Evolutionary conservation across 2,888 invertebrate genomes (phyloP), one percentile per base, ranked within the genome.

Genomic region (Epinotia bilunana): DNA sequence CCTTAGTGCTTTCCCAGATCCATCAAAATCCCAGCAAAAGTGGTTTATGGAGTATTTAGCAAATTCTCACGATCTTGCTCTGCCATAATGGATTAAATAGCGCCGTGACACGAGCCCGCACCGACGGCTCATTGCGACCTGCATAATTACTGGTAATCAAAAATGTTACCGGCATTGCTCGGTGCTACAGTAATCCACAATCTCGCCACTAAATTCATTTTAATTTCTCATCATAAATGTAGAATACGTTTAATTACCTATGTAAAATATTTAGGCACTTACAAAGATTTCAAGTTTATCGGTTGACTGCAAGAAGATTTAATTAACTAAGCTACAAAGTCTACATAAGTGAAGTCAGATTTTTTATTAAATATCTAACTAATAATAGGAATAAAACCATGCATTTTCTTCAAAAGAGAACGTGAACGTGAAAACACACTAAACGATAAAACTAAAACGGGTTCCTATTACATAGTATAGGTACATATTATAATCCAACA

Each of bases 41-140:
- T 23, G 46, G 55, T 57, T 55, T 67, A 55, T 67, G 55, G 55
- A 39, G 23, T 68, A 61, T 73, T 73, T 68, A 73, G 61, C 68
- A 62, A 68, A 13, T 43, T 62, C 75, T 72, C 75, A 62, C 64
- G 71, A 46, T 75, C 75, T 67, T 75, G 75, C 43, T 53, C 65
- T 13, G 33, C 39, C 46, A 33, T 75, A 72, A 75, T 67, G 71
- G 75, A 75, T 75, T 75, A 75, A 39, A 72, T 72, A 75, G 65
- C 67, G 13, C 65, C 63, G 57, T 28, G 58, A 64, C 68, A 63
- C 63, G 57, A 57, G 64, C 63, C 74, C 73, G 58, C 63, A 60
- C 70, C 20, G 39, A 39, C 39, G 70, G 61, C 61, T 68, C 23
- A 61, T 67, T 67, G 61, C 64, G 46, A 68, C 58, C 63, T 39